These are phyloP conservation scores for Hypolimnas misippus DNA, from an alignment of 2,888 invertebrate species.

Conservation along the genomic window DNA sequence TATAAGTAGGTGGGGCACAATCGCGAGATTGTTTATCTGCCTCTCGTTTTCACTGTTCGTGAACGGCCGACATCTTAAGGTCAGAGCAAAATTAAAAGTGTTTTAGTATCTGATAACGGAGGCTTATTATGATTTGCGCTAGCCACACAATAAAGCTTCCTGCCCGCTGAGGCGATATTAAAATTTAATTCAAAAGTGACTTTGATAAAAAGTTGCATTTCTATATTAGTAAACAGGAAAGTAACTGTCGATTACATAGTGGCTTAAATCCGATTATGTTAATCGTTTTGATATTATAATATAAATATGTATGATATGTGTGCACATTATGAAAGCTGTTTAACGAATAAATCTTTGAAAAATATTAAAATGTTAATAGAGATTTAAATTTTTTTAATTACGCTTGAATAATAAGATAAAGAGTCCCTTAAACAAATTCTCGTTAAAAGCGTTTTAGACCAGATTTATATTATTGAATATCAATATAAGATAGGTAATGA, in stretches of 20 bases:
- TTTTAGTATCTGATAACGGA: conserved; percentile 79
- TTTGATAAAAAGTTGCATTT: conserved; percentile 31
- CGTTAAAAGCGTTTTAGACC: too few relatives aligned
- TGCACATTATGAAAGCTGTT: conserved; percentile 3
- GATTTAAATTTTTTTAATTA: too few relatives aligned
- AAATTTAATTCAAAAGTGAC: conserved; percentile 33
- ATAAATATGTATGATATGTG: conserved; percentile 27
- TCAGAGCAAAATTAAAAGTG: conserved; percentile 80
- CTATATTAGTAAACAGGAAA: conserved; percentile 36
- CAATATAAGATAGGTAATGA: too few relatives aligned
- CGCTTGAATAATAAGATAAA: too few relatives aligned
- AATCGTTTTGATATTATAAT: conserved; percentile 25
- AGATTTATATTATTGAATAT: too few relatives aligned
- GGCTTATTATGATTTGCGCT: conserved; percentile 68
- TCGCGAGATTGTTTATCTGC: conserved; percentile 74
- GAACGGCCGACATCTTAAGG: conserved; percentile 78
- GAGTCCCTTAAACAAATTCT: too few relatives aligned
- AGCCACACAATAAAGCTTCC: conserved; percentile 63
- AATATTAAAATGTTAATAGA: neutral
- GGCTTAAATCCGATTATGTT: conserved; percentile 35
- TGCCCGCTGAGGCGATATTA: conserved; percentile 45
- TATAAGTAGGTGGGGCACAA: conserved; percentile 66
- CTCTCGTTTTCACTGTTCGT: conserved; percentile 78
- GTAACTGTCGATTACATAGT: conserved; percentile 15
- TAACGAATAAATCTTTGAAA: neutral